These are phyloP conservation scores for Limnephilus auricula DNA, from an alignment of 2,888 invertebrate genomes.

Conservation along the genomic window DNA sequence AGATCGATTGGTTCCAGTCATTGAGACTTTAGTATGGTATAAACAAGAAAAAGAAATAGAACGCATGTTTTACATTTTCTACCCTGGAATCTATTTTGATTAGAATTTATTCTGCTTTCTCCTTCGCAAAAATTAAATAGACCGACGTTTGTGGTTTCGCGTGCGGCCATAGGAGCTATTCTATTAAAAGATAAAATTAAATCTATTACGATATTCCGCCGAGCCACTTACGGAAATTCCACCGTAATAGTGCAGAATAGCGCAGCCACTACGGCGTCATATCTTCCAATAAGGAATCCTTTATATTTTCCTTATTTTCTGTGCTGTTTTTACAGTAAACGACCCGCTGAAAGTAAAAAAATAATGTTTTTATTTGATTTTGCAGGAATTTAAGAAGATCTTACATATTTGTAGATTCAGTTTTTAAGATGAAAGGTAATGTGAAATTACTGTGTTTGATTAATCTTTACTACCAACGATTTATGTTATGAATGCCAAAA, in stretches of 20 bases:
- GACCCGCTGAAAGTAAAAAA: background rate
- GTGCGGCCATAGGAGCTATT: background rate
- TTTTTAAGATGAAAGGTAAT: no score
- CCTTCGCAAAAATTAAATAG: background rate
- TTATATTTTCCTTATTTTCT: background rate
- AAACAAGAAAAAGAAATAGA: background rate
- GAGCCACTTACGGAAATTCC: background rate
- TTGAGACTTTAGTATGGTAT: background rate
- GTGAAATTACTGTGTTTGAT: no score
- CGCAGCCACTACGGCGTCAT: background rate
- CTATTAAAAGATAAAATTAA: background rate
- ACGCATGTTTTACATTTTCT: background rate
- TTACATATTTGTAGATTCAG: no score
- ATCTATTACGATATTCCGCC: background rate
- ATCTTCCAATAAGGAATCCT: background rate
- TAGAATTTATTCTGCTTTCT: background rate
- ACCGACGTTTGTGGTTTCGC: background rate
- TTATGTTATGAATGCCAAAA: no score
- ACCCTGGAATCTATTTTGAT: background rate
- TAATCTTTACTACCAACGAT: no score
- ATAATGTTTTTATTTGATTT: no score
- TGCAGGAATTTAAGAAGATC: no score
- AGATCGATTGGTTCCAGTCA: background rate
- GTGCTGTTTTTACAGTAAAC: background rate
- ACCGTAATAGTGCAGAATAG: background rate